These are phyloP conservation scores for Pseudomugil gertrudae DNA, from an alignment of 2,797 vertebrate species.

Conservation along the genomic window DNA sequence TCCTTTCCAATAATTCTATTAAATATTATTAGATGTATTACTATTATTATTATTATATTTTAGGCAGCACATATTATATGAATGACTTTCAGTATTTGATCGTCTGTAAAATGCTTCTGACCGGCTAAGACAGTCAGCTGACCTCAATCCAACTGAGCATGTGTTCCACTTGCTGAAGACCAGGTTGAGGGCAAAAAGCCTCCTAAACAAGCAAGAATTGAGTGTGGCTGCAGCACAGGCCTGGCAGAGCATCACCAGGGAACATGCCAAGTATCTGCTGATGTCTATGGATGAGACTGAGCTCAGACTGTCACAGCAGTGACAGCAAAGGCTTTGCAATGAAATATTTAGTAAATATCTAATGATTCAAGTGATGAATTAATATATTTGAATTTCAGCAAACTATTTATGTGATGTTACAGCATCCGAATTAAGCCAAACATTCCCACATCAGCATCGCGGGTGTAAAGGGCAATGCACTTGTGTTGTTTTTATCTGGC, in stretches of 20 bases:
- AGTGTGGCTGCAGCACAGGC: slow-evolving; percentile 58
- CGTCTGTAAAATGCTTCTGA: slow-evolving; percentile 28
- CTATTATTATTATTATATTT: too few relatives aligned
- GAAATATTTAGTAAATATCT: slow-evolving; percentile 14
- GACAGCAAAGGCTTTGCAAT: slow-evolving; percentile 37
- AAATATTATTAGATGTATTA: too few relatives aligned
- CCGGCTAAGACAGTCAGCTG: slow-evolving; percentile 52
- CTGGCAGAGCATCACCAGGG: slow-evolving; percentile 59
- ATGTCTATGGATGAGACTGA: slow-evolving; percentile 33
- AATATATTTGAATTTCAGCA: slow-evolving; percentile 11
- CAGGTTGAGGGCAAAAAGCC: slow-evolving; percentile 60
- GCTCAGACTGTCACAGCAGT: slow-evolving; percentile 31
- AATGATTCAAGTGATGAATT: slow-evolving; percentile 6
- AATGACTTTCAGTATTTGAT: slow-evolving; percentile 30
- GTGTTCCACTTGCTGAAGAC: slow-evolving; percentile 59
- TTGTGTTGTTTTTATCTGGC: slow-evolving; percentile 21
- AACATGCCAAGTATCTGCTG: slow-evolving; percentile 60
- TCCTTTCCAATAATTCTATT: neutral
- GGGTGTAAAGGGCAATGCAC: slow-evolving; percentile 3
- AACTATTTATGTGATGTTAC: neutral
- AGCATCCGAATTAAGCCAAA: neutral
- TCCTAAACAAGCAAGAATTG: slow-evolving; percentile 58
- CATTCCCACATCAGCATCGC: slow-evolving; percentile 8
- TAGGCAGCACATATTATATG: slow-evolving; percentile 5
- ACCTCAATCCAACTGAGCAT: slow-evolving; percentile 61